phyloP scores from a whole-genome alignment of 2,113 vertebrate species.

The Hyla sarda region DNA sequence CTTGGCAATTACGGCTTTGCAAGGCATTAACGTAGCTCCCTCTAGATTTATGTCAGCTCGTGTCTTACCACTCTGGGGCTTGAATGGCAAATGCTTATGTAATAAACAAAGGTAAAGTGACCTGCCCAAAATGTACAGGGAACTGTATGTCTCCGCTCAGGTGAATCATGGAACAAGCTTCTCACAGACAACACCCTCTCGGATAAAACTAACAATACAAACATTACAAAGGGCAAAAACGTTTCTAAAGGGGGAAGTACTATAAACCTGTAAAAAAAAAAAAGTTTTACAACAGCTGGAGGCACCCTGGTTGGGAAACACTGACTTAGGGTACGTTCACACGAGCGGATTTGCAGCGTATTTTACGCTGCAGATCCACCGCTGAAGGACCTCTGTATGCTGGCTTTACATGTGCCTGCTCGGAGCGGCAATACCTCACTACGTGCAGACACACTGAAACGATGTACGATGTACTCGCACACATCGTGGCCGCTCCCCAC shows the following conservation, averaged over 20 bases:
- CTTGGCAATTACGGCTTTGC: conserved; percentile 46
- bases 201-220: neutral
- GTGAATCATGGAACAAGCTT: conserved; percentile 13
- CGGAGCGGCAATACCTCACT: no score
- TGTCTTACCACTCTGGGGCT: neutral
- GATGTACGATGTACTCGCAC: no score
- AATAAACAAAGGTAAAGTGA: conserved; percentile 43
- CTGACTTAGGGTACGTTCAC: no score
- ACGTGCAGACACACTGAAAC: no score
- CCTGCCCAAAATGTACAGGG: conserved; percentile 30
- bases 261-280: no score
- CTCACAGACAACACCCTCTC: conserved; percentile 19
- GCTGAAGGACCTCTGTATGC: no score
- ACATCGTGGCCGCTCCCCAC: no score
- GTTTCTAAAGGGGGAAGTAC: neutral
- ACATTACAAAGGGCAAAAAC: neutral
- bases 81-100: conserved; percentile 33
- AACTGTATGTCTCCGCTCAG: conserved; percentile 8
- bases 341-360: no score
- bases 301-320: no score
- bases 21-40: conserved; percentile 45
- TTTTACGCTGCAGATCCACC: no score
- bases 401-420: no score
- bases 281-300: no score
- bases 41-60: conserved; percentile 44